Percentiles rank a stretch among this genome's conserved stretches.
phyloP scores from a whole-genome alignment of 2,888 invertebrate genomes.

The Periphyllus acericola region DNA sequence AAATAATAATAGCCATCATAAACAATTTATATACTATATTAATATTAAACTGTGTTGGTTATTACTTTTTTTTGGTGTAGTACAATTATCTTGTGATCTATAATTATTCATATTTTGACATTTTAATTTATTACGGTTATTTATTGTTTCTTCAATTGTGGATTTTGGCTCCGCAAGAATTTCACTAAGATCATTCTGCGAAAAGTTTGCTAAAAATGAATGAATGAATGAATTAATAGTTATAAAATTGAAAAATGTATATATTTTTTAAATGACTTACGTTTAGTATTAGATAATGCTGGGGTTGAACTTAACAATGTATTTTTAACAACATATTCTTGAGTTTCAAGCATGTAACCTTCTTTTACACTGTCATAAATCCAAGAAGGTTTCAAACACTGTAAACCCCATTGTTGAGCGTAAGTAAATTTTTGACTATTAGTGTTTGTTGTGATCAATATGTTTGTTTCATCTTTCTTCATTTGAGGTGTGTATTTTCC shows the following conservation, averaged over 20 bases:
- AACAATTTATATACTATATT: background rate
- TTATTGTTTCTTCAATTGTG: conserved; percentile 42
- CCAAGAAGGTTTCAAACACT: conserved; percentile 83
- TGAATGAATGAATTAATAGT: background rate
- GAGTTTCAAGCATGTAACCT: conserved; percentile 70
- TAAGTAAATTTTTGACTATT: conserved; percentile 79
- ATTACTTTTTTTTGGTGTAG: conserved; percentile 54
- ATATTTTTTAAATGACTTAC: conserved; percentile 13
- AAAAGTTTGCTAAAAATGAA: conserved; percentile 25
- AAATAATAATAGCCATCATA: background rate
- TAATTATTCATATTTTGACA: conserved; percentile 20
- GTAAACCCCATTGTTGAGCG: conserved; percentile 72
- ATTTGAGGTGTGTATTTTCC: conserved; percentile 72
- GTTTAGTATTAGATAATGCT: conserved; percentile 19
- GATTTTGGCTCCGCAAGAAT: conserved; percentile 43
- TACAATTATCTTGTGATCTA: conserved; percentile 43
- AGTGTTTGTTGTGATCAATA: conserved; percentile 70
- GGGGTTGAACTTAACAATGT: conserved; percentile 51
- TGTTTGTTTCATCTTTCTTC: conserved; percentile 69
- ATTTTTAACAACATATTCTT: conserved; percentile 47
- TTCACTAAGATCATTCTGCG: conserved; percentile 32
- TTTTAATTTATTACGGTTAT: background rate
- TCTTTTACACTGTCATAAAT: conserved; percentile 78
- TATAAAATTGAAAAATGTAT: background rate
- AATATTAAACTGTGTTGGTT: conserved; percentile 30